Evolutionary conservation across 2,113 vertebrate species (phyloP).

Genomic region (Setophaga coronata): DNA sequence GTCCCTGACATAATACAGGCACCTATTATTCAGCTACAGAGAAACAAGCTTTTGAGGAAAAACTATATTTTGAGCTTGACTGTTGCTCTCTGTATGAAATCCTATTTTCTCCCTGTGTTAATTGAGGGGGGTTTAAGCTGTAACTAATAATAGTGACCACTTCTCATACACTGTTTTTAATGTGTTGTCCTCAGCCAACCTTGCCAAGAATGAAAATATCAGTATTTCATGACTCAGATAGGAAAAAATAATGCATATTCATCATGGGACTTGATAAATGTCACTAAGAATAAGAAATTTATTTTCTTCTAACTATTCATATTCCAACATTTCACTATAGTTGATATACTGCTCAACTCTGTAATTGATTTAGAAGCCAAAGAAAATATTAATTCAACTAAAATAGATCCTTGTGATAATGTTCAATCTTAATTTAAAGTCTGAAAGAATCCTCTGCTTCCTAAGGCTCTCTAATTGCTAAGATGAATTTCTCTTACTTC

Average conservation of each 20-base stretch:
- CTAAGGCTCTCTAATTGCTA: background rate
- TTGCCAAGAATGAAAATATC: background rate
- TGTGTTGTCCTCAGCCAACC: background rate
- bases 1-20: background rate
- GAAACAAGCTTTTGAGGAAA: background rate
- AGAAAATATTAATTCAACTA: background rate
- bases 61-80: background rate
- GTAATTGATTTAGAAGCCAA: background rate
- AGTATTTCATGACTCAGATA: background rate
- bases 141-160: background rate
- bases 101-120: background rate
- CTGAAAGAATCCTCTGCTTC: background rate
- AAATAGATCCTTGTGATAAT: background rate
- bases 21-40: background rate
- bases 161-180: background rate
- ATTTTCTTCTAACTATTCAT: background rate
- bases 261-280: background rate
- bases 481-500: background rate
- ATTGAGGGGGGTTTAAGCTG: rapidly evolving
- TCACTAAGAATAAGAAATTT: background rate
- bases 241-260: background rate
- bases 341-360: background rate
- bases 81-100: background rate
- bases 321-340: background rate
- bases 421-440: background rate